Evolutionary conservation across 2,888 invertebrate species (phyloP).

Genomic region (Biston stratarius): DNA sequence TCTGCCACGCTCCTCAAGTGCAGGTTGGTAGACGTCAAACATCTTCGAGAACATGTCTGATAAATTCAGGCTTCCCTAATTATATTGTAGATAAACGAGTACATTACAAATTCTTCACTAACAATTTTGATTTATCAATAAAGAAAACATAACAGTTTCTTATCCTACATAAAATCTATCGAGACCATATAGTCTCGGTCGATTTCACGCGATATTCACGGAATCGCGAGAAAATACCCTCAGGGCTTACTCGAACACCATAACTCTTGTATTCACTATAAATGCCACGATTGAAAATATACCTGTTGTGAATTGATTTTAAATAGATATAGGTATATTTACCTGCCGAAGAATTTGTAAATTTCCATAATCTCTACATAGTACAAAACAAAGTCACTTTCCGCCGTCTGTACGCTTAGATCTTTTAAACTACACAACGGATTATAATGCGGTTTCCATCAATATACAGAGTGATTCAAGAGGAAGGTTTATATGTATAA

Average conservation of each 20-base stretch:
- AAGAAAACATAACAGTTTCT: slow-evolving; percentile 1
- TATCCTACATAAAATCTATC: slow-evolving; percentile 5
- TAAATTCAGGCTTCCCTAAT: too few relatives aligned
- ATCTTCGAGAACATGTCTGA: too few relatives aligned
- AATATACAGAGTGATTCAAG: too few relatives aligned
- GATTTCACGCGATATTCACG: slow-evolving; percentile 33
- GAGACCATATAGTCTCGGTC: slow-evolving; percentile 13
- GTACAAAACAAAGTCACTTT: too few relatives aligned
- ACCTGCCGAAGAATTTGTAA: slow-evolving; percentile 1
- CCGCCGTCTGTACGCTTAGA: too few relatives aligned
- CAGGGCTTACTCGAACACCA: slow-evolving; percentile 17
- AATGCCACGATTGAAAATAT: slow-evolving; percentile 16
- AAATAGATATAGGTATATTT: slow-evolving; percentile 15
- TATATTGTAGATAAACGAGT: too few relatives aligned
- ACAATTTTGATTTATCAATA: background rate
- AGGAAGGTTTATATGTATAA: too few relatives aligned
- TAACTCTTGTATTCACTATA: slow-evolving; percentile 28
- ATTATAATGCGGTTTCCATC: too few relatives aligned
- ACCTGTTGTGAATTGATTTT: slow-evolving; percentile 31
- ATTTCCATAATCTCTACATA: background rate
- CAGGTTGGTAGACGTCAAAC: too few relatives aligned
- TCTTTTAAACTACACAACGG: too few relatives aligned
- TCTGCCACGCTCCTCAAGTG: too few relatives aligned
- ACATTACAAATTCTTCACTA: background rate
- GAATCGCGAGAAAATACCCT: slow-evolving; percentile 27